Conservation (phyloP, 1,140 invertebrate species). For the Portunus trituberculatus region DNA sequence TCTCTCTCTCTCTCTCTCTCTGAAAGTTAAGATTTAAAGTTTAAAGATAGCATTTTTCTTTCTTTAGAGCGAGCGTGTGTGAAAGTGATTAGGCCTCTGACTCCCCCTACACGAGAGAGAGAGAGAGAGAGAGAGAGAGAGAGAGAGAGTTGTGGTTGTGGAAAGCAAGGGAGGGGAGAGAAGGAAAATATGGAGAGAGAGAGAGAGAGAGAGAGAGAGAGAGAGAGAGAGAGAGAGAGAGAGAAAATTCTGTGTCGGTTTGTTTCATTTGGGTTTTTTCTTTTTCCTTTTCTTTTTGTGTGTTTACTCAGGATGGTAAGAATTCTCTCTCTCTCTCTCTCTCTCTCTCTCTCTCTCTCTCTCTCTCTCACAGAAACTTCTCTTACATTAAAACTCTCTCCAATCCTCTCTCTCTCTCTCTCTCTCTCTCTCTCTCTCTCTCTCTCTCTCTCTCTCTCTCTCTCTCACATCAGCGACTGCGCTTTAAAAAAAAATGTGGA, state of each 20-base stretch:
- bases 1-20: neutral
- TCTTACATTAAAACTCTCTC: no score
- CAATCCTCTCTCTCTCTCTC: no score
- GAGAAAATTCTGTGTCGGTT: neutral
- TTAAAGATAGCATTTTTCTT: neutral
- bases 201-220: neutral
- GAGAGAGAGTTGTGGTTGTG: neutral
- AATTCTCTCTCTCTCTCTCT: no score
- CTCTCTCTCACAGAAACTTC: no score
- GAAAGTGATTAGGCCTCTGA: neutral
- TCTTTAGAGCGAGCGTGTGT: neutral
- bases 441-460: no score
- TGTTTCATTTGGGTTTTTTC: neutral
- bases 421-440: no score
- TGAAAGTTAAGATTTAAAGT: neutral
- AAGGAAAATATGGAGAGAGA: neutral
- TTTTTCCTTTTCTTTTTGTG: neutral
- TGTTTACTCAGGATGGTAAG: no score
- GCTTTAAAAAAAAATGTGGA: no score
- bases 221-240: no score
- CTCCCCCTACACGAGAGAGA: neutral
- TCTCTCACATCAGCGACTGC: no score
- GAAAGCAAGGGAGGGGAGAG: neutral
- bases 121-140: slow-evolving; percentile 9
- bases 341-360: no score